A percentile compares a stretch with the other conserved stretches of the same genome.
Evolutionary conservation across 2,113 vertebrate species (phyloP).

Genomic region (Nettapus auritus): DNA sequence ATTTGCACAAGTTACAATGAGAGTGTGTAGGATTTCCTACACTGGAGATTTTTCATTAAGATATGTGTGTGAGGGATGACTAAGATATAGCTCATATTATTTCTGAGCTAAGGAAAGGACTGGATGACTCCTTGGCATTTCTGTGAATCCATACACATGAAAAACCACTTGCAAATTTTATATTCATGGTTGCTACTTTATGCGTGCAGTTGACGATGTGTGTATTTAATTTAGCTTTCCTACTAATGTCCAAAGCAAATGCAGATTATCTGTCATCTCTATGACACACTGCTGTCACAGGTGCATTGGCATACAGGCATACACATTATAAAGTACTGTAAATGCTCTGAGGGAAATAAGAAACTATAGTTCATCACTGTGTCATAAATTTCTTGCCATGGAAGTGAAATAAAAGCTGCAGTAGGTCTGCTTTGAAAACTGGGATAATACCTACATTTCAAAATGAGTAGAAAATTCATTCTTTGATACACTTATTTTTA

Average conservation of each 20-base stretch:
- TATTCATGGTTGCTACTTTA: not conserved
- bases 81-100: not conserved
- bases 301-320: not conserved
- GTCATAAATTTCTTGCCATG: not conserved
- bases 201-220: fast-evolving
- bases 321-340: not conserved
- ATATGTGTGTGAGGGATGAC: not conserved
- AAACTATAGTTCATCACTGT: not conserved
- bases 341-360: not conserved
- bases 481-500: not conserved
- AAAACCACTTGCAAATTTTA: not conserved
- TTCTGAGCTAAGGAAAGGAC: not conserved
- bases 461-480: not conserved
- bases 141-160: not conserved
- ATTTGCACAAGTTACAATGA: not conserved
- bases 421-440: constrained; percentile 13
- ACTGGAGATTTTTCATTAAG: not conserved
- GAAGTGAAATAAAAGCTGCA: constrained; percentile 9
- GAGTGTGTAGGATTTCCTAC: not conserved
- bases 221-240: not conserved
- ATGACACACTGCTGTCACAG: not conserved
- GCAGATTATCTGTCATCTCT: not conserved
- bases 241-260: not conserved
- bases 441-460: not conserved
- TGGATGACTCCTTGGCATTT: not conserved